Percentiles rank a stretch among this genome's conserved stretches.
Conservation (phyloP, 1,140 invertebrate species). For the Piezodorus guildinii region DNA sequence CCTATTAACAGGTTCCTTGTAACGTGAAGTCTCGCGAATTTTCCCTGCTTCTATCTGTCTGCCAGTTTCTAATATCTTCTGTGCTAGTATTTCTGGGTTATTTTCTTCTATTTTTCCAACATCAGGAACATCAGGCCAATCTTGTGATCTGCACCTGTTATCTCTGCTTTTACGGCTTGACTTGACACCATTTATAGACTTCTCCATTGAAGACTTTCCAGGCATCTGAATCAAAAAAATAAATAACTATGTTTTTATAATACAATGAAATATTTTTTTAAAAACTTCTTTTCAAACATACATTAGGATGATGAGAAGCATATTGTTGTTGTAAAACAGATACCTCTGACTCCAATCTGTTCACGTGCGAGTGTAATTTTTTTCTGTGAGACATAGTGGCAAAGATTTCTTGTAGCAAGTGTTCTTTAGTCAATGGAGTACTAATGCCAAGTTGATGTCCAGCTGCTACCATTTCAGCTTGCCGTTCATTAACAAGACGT, state of each 20-base stretch:
- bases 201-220: background rate
- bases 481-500: slow-evolving; percentile 24
- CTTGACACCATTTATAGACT: slow-evolving; percentile 21
- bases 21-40: slow-evolving; percentile 33
- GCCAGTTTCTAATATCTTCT: slow-evolving; percentile 79
- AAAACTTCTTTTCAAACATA: slow-evolving; percentile 3
- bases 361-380: slow-evolving; percentile 57
- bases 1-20: slow-evolving; percentile 9
- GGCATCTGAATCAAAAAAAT: background rate
- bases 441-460: slow-evolving; percentile 23
- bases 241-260: background rate
- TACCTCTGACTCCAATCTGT: slow-evolving; percentile 40
- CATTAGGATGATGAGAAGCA: slow-evolving; percentile 12
- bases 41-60: slow-evolving; percentile 74
- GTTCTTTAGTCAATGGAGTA: slow-evolving; percentile 44
- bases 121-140: slow-evolving; percentile 82
- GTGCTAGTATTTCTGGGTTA: slow-evolving; percentile 76
- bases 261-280: background rate
- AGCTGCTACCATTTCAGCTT: slow-evolving; percentile 22
- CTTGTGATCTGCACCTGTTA: slow-evolving; percentile 64
- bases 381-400: slow-evolving; percentile 68
- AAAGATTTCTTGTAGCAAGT: slow-evolving; percentile 72
- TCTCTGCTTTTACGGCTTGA: slow-evolving; percentile 51
- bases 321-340: slow-evolving; percentile 18
- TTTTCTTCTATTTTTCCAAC: slow-evolving; percentile 82